A percentile compares a stretch with the other conserved stretches of the same genome.
Evolutionary conservation across 2,113 vertebrate species (phyloP).

Genomic region (Lethenteron reissneri): DNA sequence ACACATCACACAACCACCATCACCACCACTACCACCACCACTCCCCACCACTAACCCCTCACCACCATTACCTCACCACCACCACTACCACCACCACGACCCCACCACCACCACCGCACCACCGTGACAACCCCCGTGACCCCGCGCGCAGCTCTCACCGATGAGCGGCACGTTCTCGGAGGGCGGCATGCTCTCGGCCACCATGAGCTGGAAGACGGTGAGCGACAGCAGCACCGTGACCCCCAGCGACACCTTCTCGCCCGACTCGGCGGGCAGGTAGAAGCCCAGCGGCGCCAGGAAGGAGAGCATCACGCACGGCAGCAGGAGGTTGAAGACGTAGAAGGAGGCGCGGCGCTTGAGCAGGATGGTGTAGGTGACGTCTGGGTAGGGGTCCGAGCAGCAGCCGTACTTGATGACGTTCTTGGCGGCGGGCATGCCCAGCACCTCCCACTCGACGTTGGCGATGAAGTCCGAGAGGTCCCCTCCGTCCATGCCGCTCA

Average conservation of each 20-base stretch:
- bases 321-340: slow-evolving; percentile 64
- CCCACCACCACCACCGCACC: no score
- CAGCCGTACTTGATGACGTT: slow-evolving; percentile 50
- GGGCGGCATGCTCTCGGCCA: slow-evolving; percentile 69
- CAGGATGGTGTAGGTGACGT: slow-evolving; percentile 53
- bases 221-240: slow-evolving; percentile 67
- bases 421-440: slow-evolving; percentile 46
- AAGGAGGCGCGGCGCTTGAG: slow-evolving; percentile 51
- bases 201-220: slow-evolving; percentile 64
- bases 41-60: no score
- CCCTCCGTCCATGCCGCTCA: slow-evolving; percentile 24
- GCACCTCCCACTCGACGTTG: slow-evolving; percentile 64
- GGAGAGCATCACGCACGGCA: slow-evolving; percentile 68
- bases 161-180: slow-evolving; percentile 65
- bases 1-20: no score
- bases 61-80: no score
- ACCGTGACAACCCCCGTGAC: no score
- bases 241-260: slow-evolving; percentile 66
- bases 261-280: slow-evolving; percentile 58
- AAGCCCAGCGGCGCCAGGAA: slow-evolving; percentile 60
- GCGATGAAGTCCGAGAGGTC: slow-evolving; percentile 56
- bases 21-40: no score
- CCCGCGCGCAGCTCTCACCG: slow-evolving; percentile 25
- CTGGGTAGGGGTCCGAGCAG: slow-evolving; percentile 66
- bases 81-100: no score